phyloP scores from a whole-genome alignment of 1,140 invertebrate species.

The Apis florea region DNA sequence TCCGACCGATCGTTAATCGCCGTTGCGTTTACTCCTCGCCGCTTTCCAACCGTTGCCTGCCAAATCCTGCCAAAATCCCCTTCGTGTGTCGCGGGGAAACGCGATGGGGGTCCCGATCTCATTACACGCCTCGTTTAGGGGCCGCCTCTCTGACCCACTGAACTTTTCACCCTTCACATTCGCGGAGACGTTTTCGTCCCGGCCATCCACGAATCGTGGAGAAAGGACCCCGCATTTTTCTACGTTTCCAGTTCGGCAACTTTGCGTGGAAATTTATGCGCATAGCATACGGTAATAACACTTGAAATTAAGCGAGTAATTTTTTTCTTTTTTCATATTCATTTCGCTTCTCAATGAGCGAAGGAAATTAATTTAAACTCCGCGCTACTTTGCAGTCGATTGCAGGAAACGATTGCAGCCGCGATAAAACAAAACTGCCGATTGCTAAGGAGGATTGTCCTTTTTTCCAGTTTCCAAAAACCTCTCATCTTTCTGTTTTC shows the following conservation, averaged over 20 bases:
- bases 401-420: too few relatives aligned
- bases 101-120: slow-evolving; percentile 1
- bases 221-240: neutral
- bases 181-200: neutral
- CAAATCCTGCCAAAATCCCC: slow-evolving; percentile 42
- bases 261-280: too few relatives aligned
- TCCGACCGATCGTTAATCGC: slow-evolving; percentile 56
- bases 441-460: too few relatives aligned
- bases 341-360: too few relatives aligned
- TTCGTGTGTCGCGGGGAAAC: neutral
- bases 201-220: rapidly evolving
- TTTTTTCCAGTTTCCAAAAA: too few relatives aligned
- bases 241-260: neutral
- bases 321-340: too few relatives aligned
- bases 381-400: too few relatives aligned
- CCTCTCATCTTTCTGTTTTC: too few relatives aligned
- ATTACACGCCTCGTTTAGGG: slow-evolving; percentile 13
- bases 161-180: slow-evolving; percentile 44
- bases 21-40: slow-evolving; percentile 24
- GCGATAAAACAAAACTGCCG: too few relatives aligned
- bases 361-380: too few relatives aligned
- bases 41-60: neutral
- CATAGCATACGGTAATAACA: too few relatives aligned
- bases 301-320: too few relatives aligned
- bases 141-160: slow-evolving; percentile 38